These are phyloP conservation scores for Anastatus disparis DNA, from an alignment of 1,140 invertebrate genomes.

Conservation along the genomic window DNA sequence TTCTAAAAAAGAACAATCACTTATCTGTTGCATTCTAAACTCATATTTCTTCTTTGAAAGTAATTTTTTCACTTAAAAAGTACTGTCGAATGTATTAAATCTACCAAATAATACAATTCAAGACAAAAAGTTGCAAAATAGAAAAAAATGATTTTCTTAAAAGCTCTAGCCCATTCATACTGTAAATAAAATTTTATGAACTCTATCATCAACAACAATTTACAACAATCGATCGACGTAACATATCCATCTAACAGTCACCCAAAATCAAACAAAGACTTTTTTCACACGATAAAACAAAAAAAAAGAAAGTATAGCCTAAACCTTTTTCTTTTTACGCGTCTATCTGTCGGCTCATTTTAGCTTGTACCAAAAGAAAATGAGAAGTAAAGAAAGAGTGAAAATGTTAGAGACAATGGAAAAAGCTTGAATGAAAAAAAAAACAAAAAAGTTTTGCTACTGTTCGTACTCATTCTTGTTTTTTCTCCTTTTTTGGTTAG, in stretches of 20 bases:
- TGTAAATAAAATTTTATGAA: constrained; percentile 50
- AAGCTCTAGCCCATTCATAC: background rate
- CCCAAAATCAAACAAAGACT: constrained; percentile 61
- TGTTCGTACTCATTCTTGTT: constrained; percentile 34
- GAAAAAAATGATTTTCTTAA: background rate
- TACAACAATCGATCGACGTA: constrained; percentile 44
- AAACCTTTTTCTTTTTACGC: too few species aligned
- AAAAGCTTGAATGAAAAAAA: too few species aligned
- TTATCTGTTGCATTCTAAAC: too few species aligned
- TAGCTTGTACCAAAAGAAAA: constrained; percentile 31
- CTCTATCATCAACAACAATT: constrained; percentile 33
- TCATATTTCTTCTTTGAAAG: too few species aligned
- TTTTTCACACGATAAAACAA: constrained; percentile 53
- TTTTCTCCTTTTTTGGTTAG: constrained; percentile 45
- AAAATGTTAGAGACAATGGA: constrained; percentile 62
- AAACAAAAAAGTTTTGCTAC: constrained; percentile 64
- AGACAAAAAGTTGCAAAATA: too few species aligned
- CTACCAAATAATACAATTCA: too few species aligned
- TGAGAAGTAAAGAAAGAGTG: constrained; percentile 34
- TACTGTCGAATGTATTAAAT: too few species aligned
- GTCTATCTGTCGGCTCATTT: constrained; percentile 27
- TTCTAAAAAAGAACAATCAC: too few species aligned
- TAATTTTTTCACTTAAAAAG: too few species aligned
- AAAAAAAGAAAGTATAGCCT: too few species aligned
- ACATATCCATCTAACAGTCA: constrained; percentile 44